Percentiles rank a stretch among this genome's conserved stretches.
phyloP scores from a whole-genome alignment of 35 echinoderm and acorn worm genomes.

The Apostichopus parvimensis region DNA sequence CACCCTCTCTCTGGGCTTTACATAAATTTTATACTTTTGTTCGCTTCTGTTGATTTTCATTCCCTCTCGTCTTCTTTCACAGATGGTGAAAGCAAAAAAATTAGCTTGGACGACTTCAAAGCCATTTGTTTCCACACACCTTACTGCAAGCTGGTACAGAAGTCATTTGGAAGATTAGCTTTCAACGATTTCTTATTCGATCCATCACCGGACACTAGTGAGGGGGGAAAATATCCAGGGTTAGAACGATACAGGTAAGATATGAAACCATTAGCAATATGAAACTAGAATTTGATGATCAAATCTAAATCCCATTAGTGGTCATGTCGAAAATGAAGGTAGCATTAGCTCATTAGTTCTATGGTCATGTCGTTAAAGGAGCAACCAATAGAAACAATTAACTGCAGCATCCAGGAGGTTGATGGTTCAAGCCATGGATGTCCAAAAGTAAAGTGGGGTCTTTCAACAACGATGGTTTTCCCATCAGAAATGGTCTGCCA shows the following conservation, averaged over 20 bases:
- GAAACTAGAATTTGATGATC: too few species aligned
- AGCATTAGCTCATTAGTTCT: too few species aligned
- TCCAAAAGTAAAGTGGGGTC: too few species aligned
- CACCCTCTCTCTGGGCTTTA: too few species aligned
- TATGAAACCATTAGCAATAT: background rate
- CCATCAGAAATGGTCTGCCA: too few species aligned
- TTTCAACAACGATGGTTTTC: too few species aligned
- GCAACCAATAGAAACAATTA: too few species aligned
- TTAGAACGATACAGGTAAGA: constrained; percentile 69
- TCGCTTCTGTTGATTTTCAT: background rate
- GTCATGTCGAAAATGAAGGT: background rate
- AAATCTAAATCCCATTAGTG: too few species aligned
- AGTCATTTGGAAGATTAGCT: constrained; percentile 79
- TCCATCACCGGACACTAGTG: constrained; percentile 72
- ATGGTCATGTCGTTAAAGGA: too few species aligned
- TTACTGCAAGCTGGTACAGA: constrained; percentile 97
- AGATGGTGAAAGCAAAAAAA: constrained; percentile 60
- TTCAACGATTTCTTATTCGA: constrained; percentile 92
- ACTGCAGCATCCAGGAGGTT: too few species aligned
- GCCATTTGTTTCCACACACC: constrained; percentile 89
- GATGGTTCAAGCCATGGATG: too few species aligned
- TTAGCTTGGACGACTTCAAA: constrained; percentile 77
- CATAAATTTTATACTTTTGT: too few species aligned
- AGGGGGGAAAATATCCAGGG: constrained; percentile 81
- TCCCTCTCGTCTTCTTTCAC: background rate